These are phyloP conservation scores for Tuberolachnus salignus DNA, from an alignment of 2,888 invertebrate species.

Conservation along the genomic window DNA sequence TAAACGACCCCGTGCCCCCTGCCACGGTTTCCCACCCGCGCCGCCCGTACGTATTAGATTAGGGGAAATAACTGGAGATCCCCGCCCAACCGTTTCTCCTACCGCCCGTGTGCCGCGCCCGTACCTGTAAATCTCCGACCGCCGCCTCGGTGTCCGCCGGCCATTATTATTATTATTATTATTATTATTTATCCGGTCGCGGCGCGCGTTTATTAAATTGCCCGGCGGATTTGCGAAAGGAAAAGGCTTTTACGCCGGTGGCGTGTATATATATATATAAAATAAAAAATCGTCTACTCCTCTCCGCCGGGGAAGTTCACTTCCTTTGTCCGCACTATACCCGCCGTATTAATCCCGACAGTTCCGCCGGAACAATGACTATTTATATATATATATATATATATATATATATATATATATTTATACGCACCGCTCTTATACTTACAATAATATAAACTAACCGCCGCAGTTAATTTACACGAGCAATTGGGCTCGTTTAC, in stretches of 20 bases:
- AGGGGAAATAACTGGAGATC: constrained; percentile 27
- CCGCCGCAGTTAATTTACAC: neutral
- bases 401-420: too few relatives aligned
- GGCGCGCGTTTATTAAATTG: constrained; percentile 26
- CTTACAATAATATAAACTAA: too few relatives aligned
- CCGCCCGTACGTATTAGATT: constrained; percentile 10
- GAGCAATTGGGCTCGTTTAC: constrained; percentile 3
- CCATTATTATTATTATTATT: too few relatives aligned
- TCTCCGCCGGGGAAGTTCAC: neutral
- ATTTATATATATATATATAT: too few relatives aligned
- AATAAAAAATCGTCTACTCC: neutral
- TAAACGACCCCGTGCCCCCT: constrained; percentile 10
- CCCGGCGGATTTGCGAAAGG: neutral
- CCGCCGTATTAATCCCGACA: neutral
- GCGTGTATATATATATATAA: too few relatives aligned
- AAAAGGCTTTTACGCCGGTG: neutral
- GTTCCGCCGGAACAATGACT: constrained; percentile 2
- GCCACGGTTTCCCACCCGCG: neutral
- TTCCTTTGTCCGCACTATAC: constrained; percentile 18
- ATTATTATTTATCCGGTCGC: neutral
- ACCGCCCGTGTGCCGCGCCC: neutral
- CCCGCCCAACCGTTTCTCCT: neutral
- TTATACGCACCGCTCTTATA: too few relatives aligned
- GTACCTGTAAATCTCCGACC: too few relatives aligned
- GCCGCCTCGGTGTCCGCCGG: neutral